Percentiles rank a stretch among this genome's conserved stretches.
Evolutionary conservation across 2,797 vertebrate genomes (phyloP).

Genomic region (Alauda arvensis): DNA sequence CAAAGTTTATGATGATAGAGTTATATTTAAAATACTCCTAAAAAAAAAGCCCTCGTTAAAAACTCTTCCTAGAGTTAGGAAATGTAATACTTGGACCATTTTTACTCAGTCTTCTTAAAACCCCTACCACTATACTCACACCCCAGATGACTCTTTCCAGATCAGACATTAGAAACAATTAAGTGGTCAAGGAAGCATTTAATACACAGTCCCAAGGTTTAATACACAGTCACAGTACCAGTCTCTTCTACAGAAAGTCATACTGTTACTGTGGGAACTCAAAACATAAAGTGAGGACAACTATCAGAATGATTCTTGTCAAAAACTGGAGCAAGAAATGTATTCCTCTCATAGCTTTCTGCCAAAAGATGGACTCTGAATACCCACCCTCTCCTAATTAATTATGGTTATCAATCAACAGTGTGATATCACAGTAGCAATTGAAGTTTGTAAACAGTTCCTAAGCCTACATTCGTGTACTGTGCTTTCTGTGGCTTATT

Average conservation of each 20-base stretch:
- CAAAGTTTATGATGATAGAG: background rate
- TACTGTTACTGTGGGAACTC: background rate
- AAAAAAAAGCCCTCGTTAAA: background rate
- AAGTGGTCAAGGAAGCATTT: conserved; percentile 23
- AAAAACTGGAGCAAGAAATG: background rate
- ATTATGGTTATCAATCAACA: background rate
- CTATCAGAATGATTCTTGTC: background rate
- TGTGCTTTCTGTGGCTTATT: background rate
- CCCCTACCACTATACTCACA: background rate
- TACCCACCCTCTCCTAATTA: background rate
- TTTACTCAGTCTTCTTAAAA: background rate
- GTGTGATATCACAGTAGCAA: background rate
- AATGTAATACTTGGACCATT: background rate
- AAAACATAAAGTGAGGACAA: background rate
- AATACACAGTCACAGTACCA: background rate
- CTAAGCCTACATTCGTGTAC: background rate
- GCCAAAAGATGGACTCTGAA: background rate
- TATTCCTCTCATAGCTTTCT: background rate
- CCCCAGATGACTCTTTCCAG: background rate
- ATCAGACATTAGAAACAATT: background rate
- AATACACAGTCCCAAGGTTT: background rate
- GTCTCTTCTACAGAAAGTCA: background rate
- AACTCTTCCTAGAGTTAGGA: background rate
- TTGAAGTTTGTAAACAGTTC: background rate
- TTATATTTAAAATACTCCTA: background rate